Evolutionary conservation across 2,888 invertebrate genomes (phyloP).

Genomic region (Osmoderma eremita): DNA sequence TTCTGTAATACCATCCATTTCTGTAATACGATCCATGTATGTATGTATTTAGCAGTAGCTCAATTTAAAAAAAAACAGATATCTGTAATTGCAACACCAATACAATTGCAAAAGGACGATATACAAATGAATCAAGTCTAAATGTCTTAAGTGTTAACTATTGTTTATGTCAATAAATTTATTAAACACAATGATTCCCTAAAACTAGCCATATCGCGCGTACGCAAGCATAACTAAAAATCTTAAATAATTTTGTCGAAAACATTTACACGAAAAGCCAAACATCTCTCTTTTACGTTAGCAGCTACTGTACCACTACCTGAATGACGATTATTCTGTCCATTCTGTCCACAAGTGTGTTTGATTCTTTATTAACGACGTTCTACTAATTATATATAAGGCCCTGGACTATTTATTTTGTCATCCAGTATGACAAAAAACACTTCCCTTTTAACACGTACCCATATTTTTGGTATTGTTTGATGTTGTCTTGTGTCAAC

Average conservation of each 20-base stretch:
- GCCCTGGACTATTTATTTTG: constrained; percentile 39
- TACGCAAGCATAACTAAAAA: background rate
- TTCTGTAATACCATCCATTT: no score
- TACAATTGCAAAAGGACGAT: no score
- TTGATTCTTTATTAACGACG: constrained; percentile 38
- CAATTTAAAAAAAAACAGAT: no score
- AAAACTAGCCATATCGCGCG: no score
- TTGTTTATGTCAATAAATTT: no score
- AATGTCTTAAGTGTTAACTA: no score
- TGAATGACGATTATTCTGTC: constrained; percentile 39
- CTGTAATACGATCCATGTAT: no score
- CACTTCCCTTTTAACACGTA: constrained; percentile 41
- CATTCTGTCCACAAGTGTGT: constrained; percentile 39
- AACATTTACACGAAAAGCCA: constrained; percentile 12
- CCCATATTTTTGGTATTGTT: constrained; percentile 37
- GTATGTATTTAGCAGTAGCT: no score
- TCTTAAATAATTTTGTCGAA: background rate
- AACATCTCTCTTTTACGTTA: constrained; percentile 16
- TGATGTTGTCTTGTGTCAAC: constrained; percentile 32
- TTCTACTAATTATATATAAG: constrained; percentile 36
- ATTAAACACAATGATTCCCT: no score
- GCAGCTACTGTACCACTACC: constrained; percentile 39
- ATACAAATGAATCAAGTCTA: no score
- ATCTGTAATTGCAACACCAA: no score
- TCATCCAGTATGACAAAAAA: constrained; percentile 38